Conservation (phyloP, 1,140 invertebrate genomes). For the Eurosta solidaginis region DNA sequence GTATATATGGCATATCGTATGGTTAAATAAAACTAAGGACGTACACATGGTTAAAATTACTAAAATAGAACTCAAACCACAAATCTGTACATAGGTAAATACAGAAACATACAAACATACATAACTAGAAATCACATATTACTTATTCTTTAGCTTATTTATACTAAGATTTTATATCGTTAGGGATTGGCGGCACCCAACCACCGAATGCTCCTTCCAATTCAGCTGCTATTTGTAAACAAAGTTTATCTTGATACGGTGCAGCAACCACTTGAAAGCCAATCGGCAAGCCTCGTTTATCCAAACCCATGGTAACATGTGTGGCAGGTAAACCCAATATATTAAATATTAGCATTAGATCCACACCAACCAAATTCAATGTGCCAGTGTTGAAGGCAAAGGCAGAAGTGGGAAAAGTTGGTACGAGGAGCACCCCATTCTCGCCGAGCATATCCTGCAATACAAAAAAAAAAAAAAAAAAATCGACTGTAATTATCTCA, state of each 20-base stretch:
- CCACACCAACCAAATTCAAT: conserved; percentile 65
- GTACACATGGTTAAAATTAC: no score
- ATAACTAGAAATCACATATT: no score
- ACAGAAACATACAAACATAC: no score
- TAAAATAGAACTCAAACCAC: no score
- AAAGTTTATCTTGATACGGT: conserved; percentile 73
- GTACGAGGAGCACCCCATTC: conserved; percentile 75
- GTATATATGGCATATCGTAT: no score
- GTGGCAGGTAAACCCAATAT: conserved; percentile 76
- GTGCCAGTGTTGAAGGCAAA: conserved; percentile 67
- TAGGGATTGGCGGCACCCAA: conserved; percentile 64
- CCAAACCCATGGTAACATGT: conserved; percentile 72
- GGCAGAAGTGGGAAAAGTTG: conserved; percentile 71
- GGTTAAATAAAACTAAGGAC: no score
- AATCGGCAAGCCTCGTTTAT: conserved; percentile 69
- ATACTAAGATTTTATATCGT: not conserved
- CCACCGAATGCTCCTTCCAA: conserved; percentile 80
- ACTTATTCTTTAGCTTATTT: not conserved
- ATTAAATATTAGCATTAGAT: conserved; percentile 77
- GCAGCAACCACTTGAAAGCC: conserved; percentile 75
- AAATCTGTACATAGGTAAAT: no score
- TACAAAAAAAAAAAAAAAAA: not conserved
- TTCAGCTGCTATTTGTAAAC: conserved; percentile 75
- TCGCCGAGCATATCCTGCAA: conserved; percentile 64
- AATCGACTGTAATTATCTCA: not conserved